Percentiles rank a stretch among this genome's conserved stretches.
phyloP scores from a whole-genome alignment of 1,140 invertebrate genomes.

The Kradibia gibbosae region DNA sequence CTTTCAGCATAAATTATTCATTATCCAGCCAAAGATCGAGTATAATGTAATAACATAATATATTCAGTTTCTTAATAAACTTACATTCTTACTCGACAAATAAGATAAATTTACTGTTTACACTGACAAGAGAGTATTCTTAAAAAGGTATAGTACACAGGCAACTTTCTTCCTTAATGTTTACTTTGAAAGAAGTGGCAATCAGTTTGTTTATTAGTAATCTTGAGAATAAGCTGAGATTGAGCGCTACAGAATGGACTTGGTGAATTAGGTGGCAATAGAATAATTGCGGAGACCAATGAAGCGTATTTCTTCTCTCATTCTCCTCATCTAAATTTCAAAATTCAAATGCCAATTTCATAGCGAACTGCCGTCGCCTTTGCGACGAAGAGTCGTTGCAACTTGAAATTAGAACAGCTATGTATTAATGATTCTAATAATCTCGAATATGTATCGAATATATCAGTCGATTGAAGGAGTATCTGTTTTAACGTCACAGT shows the following conservation, averaged over 20 bases:
- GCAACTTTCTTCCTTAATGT: neutral
- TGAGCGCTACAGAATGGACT: neutral
- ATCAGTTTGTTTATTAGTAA: neutral
- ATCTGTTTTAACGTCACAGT: neutral
- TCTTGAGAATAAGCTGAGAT: neutral
- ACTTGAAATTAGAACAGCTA: neutral
- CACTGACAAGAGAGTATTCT: too few relatives aligned
- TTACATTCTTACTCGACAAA: too few relatives aligned
- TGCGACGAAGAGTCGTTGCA: neutral
- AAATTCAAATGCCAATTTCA: neutral
- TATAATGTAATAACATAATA: too few relatives aligned
- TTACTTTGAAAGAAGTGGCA: neutral
- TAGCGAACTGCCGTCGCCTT: neutral
- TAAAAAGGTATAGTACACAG: too few relatives aligned
- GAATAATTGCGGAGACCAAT: conserved; percentile 60
- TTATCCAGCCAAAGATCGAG: too few relatives aligned
- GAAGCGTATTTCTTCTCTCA: conserved; percentile 10
- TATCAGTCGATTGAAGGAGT: neutral
- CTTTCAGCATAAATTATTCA: too few relatives aligned
- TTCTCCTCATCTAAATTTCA: neutral
- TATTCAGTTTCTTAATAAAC: too few relatives aligned
- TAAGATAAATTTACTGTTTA: too few relatives aligned
- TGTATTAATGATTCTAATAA: neutral
- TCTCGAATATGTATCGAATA: too few relatives aligned
- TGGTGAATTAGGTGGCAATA: conserved; percentile 60